A percentile compares a stretch with the other conserved stretches of the same genome.
Conservation (phyloP, 2,113 vertebrate genomes). For the Patagioenas fasciata region DNA sequence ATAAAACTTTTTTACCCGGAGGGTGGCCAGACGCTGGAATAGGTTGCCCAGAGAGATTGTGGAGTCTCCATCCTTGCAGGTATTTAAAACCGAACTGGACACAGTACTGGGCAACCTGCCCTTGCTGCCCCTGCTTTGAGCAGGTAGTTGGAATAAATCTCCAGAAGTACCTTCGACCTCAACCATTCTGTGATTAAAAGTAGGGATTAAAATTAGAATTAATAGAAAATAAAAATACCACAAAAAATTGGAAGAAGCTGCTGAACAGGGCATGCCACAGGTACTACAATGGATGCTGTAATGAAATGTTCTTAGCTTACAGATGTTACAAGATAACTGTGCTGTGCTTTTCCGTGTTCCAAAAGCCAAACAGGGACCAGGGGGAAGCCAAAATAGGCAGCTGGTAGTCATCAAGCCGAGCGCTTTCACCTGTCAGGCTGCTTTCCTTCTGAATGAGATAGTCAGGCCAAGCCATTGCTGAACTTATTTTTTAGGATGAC, state of each 20-base stretch:
- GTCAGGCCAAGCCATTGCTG: background rate
- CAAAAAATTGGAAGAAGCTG: background rate
- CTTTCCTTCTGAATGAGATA: background rate
- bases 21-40: background rate
- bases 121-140: background rate
- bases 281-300: background rate
- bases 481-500: background rate
- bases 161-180: background rate
- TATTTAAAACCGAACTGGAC: background rate
- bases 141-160: background rate
- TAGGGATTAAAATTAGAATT: background rate
- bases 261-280: background rate
- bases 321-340: background rate
- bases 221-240: background rate
- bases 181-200: background rate
- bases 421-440: background rate
- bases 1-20: background rate
- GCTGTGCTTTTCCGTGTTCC: background rate
- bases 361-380: background rate
- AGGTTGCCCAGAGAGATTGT: background rate
- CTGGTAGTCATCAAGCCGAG: background rate
- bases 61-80: no score
- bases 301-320: background rate
- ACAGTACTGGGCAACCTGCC: background rate
- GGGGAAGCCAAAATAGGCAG: background rate